Evolutionary conservation across 2,888 invertebrate genomes (phyloP), one percentile per base, ranked within the genome.

Genomic region (Polylopha cassiicola): DNA sequence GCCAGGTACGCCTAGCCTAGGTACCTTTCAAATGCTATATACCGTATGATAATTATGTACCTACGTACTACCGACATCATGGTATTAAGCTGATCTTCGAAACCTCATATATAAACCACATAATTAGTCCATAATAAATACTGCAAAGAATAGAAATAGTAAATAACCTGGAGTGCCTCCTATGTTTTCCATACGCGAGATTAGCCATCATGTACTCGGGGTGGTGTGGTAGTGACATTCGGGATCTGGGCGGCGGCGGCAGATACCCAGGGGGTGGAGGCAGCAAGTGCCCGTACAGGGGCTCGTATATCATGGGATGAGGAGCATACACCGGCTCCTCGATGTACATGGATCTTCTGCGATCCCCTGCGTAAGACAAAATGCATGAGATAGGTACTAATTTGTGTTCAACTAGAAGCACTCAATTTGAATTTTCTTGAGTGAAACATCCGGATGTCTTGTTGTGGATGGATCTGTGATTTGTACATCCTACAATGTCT

Each of bases 281-380:
- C 9, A 70, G 54, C 44, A 65, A 38, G 18, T 71, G 67, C 1
- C 74, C 78, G 29, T 82, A 84, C 3, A 84, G 53, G 1, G 73
- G 77, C 53, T 85, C 85, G 45, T 82, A 82, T 30, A 81, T 48
- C 59, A 77, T 68, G 1, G 77, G 79, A 42, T 76, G 77, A 1
- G 76, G 72, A 0, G 68, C 60, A 48, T 84, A 84, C 3, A 74
- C 53, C 3, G 79, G 75, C 37, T 85, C 84, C 42, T 82, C 84
- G 17, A 75, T 60, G 50, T 76, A 82, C 61, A 78, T 61, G 7
- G 85, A 85, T 46, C 77, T 66, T 57, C 82, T 65, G 43, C 81
- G 73, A 43, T 78, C 74, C 26, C 68, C 81, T 84, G 65, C 7
- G 63, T 70, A 48, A 22, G 20, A 29, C 26, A 36, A 22, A 3